Evolutionary conservation across 2,113 vertebrate genomes (phyloP).

Genomic region (Xenus cinereus): DNA sequence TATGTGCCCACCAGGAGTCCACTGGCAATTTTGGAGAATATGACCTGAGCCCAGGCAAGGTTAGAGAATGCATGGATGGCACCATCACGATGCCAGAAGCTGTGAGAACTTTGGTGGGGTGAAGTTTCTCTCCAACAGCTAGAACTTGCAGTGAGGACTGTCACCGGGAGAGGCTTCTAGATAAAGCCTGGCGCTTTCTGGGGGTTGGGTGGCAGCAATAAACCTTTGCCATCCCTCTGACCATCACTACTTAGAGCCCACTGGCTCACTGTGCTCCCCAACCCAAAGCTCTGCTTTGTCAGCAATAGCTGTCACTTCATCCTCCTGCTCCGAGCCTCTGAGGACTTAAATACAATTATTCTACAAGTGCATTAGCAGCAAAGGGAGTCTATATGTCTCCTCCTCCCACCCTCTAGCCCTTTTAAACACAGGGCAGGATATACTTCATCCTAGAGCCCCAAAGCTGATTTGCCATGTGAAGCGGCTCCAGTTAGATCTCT

Average conservation of each 20-base stretch:
- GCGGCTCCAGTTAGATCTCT: slow-evolving; percentile 4
- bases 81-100: not conserved
- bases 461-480: slow-evolving; percentile 42
- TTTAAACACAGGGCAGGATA: not conserved
- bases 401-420: not conserved
- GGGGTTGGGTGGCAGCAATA: not conserved
- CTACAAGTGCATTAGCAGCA: not conserved
- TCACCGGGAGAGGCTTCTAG: not conserved
- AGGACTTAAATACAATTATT: not conserved
- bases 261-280: not conserved
- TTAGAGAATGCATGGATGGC: not conserved
- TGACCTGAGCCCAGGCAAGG: not conserved
- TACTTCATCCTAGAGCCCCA: not conserved
- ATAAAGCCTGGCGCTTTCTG: not conserved
- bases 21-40: not conserved
- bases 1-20: not conserved
- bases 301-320: not conserved
- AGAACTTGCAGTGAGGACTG: not conserved
- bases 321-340: not conserved
- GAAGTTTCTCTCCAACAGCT: not conserved
- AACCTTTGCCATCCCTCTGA: not conserved
- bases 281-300: not conserved
- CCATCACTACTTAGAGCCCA: not conserved
- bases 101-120: not conserved
- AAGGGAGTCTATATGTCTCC: not conserved